Evolutionary conservation across 2,797 vertebrate genomes (phyloP).

Genomic region (Tamandua tetradactyla): DNA sequence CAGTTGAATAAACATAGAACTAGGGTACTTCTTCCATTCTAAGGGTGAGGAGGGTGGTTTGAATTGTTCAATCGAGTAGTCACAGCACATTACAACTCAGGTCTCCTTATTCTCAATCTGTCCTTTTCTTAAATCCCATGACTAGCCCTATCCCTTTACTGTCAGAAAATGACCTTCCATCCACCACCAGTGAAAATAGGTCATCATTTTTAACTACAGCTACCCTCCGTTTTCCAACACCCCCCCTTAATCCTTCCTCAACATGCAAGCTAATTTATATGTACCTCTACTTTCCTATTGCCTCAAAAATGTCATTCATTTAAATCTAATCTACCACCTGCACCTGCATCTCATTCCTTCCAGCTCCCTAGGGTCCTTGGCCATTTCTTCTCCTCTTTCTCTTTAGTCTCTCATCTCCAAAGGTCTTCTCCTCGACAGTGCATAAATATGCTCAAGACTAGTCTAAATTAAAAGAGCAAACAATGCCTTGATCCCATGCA

Average conservation of each 20-base stretch:
- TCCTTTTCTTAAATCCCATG: not conserved
- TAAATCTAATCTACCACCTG: no score
- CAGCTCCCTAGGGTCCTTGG: not conserved
- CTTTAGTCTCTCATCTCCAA: not conserved
- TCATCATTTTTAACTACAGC: not conserved
- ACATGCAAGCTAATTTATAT: not conserved
- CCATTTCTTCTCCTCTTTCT: not conserved
- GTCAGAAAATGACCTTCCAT: not conserved
- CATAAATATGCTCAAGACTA: not conserved
- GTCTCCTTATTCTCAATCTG: not conserved
- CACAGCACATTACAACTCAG: not conserved
- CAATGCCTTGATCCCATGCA: not conserved
- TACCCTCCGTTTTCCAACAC: constrained; percentile 8
- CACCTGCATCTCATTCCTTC: not conserved
- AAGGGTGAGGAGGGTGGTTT: not conserved
- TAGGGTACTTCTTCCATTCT: not conserved
- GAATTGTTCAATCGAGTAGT: not conserved
- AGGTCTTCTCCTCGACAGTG: not conserved
- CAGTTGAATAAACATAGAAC: not conserved
- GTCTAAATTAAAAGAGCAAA: not conserved
- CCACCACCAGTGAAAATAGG: not conserved
- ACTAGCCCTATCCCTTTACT: not conserved
- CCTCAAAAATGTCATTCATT: not conserved
- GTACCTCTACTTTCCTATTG: not conserved
- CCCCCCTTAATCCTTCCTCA: not conserved